Evolutionary conservation across 2,113 vertebrate genomes (phyloP).

Genomic region (Ascaphus truei): DNA sequence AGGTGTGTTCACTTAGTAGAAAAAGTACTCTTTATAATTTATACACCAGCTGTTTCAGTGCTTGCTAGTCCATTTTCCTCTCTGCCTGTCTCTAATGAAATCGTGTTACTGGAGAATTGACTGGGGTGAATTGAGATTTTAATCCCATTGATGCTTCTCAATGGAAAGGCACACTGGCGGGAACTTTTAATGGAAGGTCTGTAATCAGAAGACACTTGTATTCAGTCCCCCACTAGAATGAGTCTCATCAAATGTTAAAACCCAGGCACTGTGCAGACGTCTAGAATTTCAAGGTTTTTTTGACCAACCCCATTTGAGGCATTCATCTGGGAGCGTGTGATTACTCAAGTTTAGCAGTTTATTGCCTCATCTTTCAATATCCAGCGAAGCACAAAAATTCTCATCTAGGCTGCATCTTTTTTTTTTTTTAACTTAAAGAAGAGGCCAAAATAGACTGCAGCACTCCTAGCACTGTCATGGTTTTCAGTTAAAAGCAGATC

Average conservation of each 20-base stretch:
- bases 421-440: slow-evolving; percentile 92
- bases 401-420: slow-evolving; percentile 94
- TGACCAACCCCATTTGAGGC: slow-evolving; percentile 92
- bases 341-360: slow-evolving; percentile 98
- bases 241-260: slow-evolving; percentile 94
- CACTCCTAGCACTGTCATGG: slow-evolving; percentile 76
- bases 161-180: slow-evolving; percentile 85
- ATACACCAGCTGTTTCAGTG: slow-evolving; percentile 98
- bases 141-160: slow-evolving; percentile 91
- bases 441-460: slow-evolving; percentile 88
- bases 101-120: slow-evolving; percentile 98
- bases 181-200: slow-evolving; percentile 88
- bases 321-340: slow-evolving; percentile 93
- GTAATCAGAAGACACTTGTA: slow-evolving; percentile 95
- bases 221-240: slow-evolving; percentile 89
- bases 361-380: slow-evolving; percentile 99
- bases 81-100: slow-evolving; percentile 97
- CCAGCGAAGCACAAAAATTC: slow-evolving; percentile 98
- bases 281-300: slow-evolving; percentile 96
- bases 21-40: slow-evolving; percentile 98
- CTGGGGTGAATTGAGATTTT: slow-evolving; percentile 98
- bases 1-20: slow-evolving; percentile 98
- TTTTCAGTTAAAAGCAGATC: slow-evolving; percentile 62
- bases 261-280: slow-evolving; percentile 71
- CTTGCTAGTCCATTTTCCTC: slow-evolving; percentile 91